phyloP scores from a whole-genome alignment of 2,113 vertebrate species.

The Actinemys pallida region DNA sequence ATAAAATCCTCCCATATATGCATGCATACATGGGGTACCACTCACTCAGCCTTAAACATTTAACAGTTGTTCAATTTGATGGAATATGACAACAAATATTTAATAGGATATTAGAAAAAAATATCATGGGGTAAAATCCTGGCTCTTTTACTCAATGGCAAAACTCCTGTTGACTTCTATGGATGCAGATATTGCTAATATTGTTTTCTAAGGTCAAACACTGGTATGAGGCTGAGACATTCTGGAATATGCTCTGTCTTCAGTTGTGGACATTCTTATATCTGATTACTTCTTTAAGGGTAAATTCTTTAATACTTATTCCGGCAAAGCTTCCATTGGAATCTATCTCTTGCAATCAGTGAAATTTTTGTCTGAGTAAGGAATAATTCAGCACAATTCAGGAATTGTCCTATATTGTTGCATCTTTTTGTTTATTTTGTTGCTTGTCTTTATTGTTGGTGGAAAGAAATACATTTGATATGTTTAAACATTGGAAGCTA shows the following conservation, averaged over 20 bases:
- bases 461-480: neutral
- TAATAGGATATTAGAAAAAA: conserved; percentile 36
- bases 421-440: conserved; percentile 22
- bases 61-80: neutral
- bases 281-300: conserved; percentile 35
- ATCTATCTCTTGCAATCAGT: conserved; percentile 53
- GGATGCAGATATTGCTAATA: neutral
- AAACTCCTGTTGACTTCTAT: neutral
- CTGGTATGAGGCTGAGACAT: neutral
- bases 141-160: conserved; percentile 22
- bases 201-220: neutral
- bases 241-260: conserved; percentile 1
- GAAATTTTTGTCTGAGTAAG: conserved; percentile 42
- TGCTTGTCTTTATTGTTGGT: neutral
- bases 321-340: conserved; percentile 44
- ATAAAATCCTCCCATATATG: neutral
- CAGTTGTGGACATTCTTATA: conserved; percentile 12
- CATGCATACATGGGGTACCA: neutral
- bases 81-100: neutral
- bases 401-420: conserved; percentile 1
- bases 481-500: neutral
- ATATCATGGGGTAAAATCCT: neutral
- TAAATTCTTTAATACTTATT: conserved; percentile 61
- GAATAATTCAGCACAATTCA: conserved; percentile 15
- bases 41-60: neutral